Percentiles rank a stretch among this genome's conserved stretches.
These are phyloP conservation scores for Drosophila nr. medialis DNA, from an alignment of 2,888 invertebrate genomes.

Conservation along the genomic window DNA sequence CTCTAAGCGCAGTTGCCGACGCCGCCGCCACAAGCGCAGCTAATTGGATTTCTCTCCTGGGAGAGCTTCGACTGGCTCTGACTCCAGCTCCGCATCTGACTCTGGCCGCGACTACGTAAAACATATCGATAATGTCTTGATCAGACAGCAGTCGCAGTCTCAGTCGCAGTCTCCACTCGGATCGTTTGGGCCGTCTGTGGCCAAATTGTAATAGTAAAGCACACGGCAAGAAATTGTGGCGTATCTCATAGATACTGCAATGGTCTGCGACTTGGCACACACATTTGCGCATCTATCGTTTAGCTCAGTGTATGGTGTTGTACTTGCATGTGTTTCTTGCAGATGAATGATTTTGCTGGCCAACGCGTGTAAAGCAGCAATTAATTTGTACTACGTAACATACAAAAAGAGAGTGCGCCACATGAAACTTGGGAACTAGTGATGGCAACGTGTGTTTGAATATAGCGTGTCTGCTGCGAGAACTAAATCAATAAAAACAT, in stretches of 20 bases:
- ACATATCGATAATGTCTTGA: slow-evolving; percentile 83
- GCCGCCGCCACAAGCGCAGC: slow-evolving; percentile 77
- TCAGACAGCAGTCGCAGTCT: slow-evolving; percentile 69
- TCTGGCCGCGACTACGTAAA: slow-evolving; percentile 68
- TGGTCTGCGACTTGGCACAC: background rate
- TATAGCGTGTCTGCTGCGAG: slow-evolving; percentile 2
- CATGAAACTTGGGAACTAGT: slow-evolving; percentile 30
- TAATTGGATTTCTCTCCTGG: slow-evolving; percentile 83
- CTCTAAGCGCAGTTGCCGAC: slow-evolving; percentile 63
- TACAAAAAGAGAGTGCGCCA: slow-evolving; percentile 63
- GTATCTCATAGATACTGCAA: background rate
- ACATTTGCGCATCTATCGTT: slow-evolving; percentile 26
- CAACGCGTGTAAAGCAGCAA: slow-evolving; percentile 84
- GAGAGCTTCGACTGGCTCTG: slow-evolving; percentile 61
- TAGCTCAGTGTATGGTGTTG: slow-evolving; percentile 53
- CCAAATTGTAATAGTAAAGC: slow-evolving; percentile 82
- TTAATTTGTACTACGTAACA: slow-evolving; percentile 82
- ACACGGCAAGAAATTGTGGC: slow-evolving; percentile 61
- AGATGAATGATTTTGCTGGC: slow-evolving; percentile 77
- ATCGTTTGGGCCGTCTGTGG: slow-evolving; percentile 38
- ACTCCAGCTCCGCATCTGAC: slow-evolving; percentile 14
- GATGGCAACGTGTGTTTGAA: slow-evolving; percentile 20
- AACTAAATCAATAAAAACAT: background rate
- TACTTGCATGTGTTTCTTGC: slow-evolving; percentile 75
- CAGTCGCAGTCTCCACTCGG: slow-evolving; percentile 20